These are phyloP conservation scores for Chymomyza fuscimana DNA, from an alignment of 2,888 invertebrate genomes.

Conservation along the genomic window DNA sequence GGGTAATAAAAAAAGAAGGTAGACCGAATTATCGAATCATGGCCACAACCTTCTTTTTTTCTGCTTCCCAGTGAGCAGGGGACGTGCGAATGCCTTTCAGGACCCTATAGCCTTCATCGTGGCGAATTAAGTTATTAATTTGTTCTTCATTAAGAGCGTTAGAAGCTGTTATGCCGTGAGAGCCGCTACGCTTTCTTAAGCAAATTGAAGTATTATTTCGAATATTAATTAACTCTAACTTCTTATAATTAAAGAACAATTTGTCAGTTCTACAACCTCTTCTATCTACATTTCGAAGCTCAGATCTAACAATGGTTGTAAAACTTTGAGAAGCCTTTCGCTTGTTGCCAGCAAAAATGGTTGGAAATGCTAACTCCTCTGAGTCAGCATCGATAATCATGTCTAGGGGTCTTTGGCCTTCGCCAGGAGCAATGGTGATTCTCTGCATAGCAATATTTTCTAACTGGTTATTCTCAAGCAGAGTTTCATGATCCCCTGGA, in stretches of 20 bases:
- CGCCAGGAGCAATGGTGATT: conserved; percentile 33
- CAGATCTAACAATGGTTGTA: conserved; percentile 30
- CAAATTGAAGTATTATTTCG: conserved; percentile 27
- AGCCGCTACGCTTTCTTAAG: conserved; percentile 19
- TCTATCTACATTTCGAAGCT: conserved; percentile 32
- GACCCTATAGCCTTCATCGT: too few relatives aligned
- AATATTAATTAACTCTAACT: conserved; percentile 26
- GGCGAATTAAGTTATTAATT: too few relatives aligned
- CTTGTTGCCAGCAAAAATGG: conserved; percentile 29
- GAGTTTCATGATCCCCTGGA: conserved; percentile 33
- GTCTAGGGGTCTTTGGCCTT: conserved; percentile 20
- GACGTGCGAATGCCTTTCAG: too few relatives aligned
- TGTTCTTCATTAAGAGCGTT: conserved; percentile 9
- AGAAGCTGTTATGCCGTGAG: not conserved
- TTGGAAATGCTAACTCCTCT: too few relatives aligned
- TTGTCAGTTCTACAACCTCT: conserved; percentile 35
- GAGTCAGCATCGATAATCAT: too few relatives aligned
- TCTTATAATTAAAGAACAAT: conserved; percentile 29
- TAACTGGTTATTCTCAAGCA: conserved; percentile 30
- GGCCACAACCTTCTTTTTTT: conserved; percentile 8
- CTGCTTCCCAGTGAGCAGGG: too few relatives aligned
- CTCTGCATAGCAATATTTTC: conserved; percentile 25
- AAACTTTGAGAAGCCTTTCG: conserved; percentile 8
- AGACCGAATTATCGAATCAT: conserved; percentile 30
- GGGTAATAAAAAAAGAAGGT: conserved; percentile 23